Evolutionary conservation across 2,113 vertebrate genomes (phyloP).

Genomic region (Saguinus midas): DNA sequence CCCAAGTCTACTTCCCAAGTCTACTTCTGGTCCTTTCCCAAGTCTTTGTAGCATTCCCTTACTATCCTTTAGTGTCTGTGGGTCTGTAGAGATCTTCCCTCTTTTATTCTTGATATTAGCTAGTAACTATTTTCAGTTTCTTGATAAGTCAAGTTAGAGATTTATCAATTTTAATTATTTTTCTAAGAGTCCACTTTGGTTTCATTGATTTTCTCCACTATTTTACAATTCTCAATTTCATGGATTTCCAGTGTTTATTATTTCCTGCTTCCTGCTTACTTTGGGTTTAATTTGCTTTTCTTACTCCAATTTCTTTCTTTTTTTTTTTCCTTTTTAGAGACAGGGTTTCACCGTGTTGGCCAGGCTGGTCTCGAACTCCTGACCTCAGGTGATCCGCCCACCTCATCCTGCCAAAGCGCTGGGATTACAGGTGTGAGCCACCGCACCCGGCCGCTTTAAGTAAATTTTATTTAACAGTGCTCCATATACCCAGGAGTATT

Average conservation of each 20-base stretch:
- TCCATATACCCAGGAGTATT: no score
- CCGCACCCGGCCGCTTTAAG: no score
- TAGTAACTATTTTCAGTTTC: background rate
- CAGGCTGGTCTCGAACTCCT: no score
- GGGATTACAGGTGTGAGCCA: no score
- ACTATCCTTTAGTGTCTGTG: background rate
- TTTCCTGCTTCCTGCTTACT: background rate
- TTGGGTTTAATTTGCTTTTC: background rate
- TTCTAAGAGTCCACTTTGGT: background rate
- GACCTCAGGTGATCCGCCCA: no score
- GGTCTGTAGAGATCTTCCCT: background rate
- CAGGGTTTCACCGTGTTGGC: no score
- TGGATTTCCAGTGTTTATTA: background rate
- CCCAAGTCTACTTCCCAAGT: background rate
- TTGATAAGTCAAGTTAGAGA: background rate
- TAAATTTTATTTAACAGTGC: no score
- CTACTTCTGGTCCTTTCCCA: background rate
- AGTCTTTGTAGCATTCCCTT: background rate
- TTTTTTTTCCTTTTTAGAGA: no score
- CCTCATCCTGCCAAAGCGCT: no score
- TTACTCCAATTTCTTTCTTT: background rate
- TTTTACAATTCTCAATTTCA: conserved; percentile 10
- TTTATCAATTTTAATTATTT: background rate
- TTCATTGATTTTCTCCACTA: background rate
- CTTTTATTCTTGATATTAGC: background rate